Evolutionary conservation across 2,113 vertebrate species (phyloP), one percentile per base, ranked within the genome.

Genomic region (Ceyx cyanopectus): DNA sequence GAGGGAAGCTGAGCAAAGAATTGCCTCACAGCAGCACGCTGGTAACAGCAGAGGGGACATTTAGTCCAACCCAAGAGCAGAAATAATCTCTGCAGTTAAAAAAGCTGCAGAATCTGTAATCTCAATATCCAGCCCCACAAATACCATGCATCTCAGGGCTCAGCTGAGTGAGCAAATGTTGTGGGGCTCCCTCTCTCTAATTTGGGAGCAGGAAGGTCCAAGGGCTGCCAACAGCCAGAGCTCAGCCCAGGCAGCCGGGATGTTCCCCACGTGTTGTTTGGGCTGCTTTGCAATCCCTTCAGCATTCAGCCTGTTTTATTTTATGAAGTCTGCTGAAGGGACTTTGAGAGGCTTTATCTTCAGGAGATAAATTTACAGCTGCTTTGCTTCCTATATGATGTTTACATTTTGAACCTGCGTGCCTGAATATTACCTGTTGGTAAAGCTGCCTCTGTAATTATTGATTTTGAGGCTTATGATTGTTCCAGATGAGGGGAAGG

Each of bases 1-100:
- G 77, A 93, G 41, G 30, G 93, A 95, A 90, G 83, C 95, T 93
- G 86, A 92, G 93, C 74, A 81, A 63, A 78, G 86, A 94, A 95
- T 94, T 96, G 89, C 88, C 74, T 95, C 89, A 30, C 93, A 94
- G 92, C 92, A 84, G 89, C 93, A 74, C 1, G 41, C 69, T 3
- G 7, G 34, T 69, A 88, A 78, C 30, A 92, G 69, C 61, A 32
- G 81, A 90, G 58, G 54, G 62, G 62, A 66, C 90, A 79, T 93
- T 85, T 66, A 90, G 77, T 72, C 74, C 54, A 58, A 75, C 32
- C 45, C 37, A n/a, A 79, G 74, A 89, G 66, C 30, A 93, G 73
- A 92, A 94, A 76, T 62, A 90, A 90, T 92, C 81, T 53, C 79
- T 67, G 41, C 50, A 50, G 66, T 51, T 53, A 84, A 88, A 93